phyloP scores from a whole-genome alignment of 2,113 vertebrate genomes.

The Indicator indicator region DNA sequence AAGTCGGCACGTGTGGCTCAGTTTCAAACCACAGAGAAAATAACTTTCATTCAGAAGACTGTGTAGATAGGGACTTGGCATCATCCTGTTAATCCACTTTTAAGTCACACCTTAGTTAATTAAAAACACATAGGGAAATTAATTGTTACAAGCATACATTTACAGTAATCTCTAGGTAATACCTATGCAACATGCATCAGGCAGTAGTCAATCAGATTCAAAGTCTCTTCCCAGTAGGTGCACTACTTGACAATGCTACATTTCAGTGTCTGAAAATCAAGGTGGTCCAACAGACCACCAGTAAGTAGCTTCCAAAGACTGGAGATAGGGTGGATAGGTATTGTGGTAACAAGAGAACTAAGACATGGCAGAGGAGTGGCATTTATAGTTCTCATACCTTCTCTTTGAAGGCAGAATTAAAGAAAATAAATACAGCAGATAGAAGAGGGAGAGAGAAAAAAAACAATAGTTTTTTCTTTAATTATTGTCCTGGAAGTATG shows the following conservation, averaged over 20 bases:
- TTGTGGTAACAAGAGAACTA: not conserved
- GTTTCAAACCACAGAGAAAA: not conserved
- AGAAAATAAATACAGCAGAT: not conserved
- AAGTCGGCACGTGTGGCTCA: not conserved
- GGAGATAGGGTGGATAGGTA: not conserved
- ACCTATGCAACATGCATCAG: not conserved
- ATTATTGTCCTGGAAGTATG: not conserved
- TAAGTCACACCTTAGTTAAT: slow-evolving; percentile 31
- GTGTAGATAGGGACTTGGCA: not conserved
- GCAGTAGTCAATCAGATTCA: not conserved
- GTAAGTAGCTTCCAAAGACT: not conserved
- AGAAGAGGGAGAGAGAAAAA: not conserved
- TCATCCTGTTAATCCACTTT: not conserved
- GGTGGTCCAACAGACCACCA: not conserved
- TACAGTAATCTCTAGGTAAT: not conserved
- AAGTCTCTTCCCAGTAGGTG: not conserved
- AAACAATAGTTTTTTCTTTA: not conserved
- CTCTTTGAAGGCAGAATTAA: not conserved
- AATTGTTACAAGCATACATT: not conserved
- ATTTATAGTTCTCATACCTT: not conserved
- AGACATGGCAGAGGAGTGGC: not conserved
- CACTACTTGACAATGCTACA: not conserved
- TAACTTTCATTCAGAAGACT: not conserved
- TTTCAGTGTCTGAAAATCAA: not conserved
- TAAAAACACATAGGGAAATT: not conserved